Percentiles rank a stretch among this genome's conserved stretches.
Evolutionary conservation across 2,888 invertebrate species (phyloP).

Genomic region (Tiliacea citrago): DNA sequence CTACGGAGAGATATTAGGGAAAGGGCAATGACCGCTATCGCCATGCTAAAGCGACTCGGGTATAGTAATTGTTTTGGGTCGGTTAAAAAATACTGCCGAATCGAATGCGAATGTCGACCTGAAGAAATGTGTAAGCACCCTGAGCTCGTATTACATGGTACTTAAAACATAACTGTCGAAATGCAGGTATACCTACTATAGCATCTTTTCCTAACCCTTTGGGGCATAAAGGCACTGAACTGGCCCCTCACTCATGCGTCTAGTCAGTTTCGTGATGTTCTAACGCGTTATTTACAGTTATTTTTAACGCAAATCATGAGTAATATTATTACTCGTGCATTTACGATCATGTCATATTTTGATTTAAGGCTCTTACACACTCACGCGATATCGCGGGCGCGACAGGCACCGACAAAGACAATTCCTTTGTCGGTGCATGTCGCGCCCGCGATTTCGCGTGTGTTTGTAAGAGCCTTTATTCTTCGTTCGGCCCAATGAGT

Average conservation of each 20-base stretch:
- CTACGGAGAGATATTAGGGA: too few relatives aligned
- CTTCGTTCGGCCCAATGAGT: too few relatives aligned
- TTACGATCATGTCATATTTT: constrained; percentile 1
- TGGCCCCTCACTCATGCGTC: neutral
- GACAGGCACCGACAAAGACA: too few relatives aligned
- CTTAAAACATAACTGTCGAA: neutral
- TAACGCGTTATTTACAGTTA: neutral
- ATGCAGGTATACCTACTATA: neutral
- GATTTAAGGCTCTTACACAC: too few relatives aligned
- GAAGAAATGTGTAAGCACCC: neutral
- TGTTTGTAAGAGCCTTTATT: too few relatives aligned
- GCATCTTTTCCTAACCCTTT: neutral
- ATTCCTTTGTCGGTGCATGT: too few relatives aligned
- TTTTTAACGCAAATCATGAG: neutral
- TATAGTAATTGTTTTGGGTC: neutral
- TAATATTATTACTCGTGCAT: constrained; percentile 1
- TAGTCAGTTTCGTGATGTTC: neutral
- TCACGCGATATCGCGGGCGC: too few relatives aligned
- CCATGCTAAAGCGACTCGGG: too few relatives aligned
- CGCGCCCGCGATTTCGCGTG: too few relatives aligned
- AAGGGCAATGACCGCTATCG: too few relatives aligned
- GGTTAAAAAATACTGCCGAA: neutral
- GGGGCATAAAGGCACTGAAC: neutral
- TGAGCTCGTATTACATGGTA: neutral
- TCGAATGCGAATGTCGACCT: neutral